Evolutionary conservation across 2,113 vertebrate species (phyloP), one percentile per base, ranked within the genome.

Genomic region (Corythaeola cristata): DNA sequence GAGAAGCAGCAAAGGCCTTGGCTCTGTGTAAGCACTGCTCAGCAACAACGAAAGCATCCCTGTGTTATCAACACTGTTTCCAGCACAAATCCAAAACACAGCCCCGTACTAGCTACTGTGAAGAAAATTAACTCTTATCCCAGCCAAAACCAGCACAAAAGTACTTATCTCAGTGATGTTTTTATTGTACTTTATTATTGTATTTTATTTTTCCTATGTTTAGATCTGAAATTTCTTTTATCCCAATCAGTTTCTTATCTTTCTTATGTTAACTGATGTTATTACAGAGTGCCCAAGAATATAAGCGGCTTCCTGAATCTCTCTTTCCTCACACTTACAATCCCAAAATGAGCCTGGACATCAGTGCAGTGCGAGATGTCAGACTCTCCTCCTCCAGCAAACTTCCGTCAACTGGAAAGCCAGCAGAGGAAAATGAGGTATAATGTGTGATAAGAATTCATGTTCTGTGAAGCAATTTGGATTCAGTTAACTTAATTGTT

Each of bases 291-390:
- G 99, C 99, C 35, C 98, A 98, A 66, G 99, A 99, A 85, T 98
- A 98, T 95, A 99, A 95, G 72, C 97, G 87, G 15, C 98, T 99
- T 90, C 95, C 99, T 2, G 99, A 99, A 97, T 99, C 99, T 90
- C 98, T 99, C 15, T 99, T 99, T 91, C 99, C 99, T 68, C 99
- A 99, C 97, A 99, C 99, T 63, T 99, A 99, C 62, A 99, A 99
- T 97, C 99, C 99, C 84, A 99, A 99, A 98, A 99, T 99, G 99
- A 99, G 99, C 96, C 97, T 99, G 82, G 98, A 98, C 89, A 99
- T 99, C 92, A 99, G 99, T 82, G 98, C 99, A 58, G 96, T 98
- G 33, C 98, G 99, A 78, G 98, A 97, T 80, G 95, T 76, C 95
- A 97, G 97, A 58, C 96, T 97, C 12, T 97, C 96, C 63, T 96